Evolutionary conservation across 2,113 vertebrate species (phyloP), one percentile per base, ranked within the genome.

Genomic region (Pollimyrus isidori): DNA sequence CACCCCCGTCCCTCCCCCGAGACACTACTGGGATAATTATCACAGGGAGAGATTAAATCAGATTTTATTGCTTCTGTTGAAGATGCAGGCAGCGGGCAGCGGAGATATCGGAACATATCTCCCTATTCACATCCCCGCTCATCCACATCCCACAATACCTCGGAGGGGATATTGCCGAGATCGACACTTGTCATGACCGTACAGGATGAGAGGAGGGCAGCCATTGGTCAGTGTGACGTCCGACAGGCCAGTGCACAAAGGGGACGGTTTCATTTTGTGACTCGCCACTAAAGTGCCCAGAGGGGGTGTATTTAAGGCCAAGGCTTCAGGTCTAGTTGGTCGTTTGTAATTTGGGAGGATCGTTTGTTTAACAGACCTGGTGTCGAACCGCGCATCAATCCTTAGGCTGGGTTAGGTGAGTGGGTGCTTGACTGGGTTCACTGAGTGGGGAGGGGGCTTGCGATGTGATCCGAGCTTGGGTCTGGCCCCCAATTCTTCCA

Each of bases 11-110:
- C 45, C 45, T 19, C 19, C 23, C 21, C 42, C 42, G 82, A 46
- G 15, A 84, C 42, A 48, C 82, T 48, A 9, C 82, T 49, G 82
- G 45, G 42, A 19, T 84, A 84, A 84, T 84, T 49, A 84, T 84
- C 82, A 84, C 17, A 84, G 82, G 46, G 82, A 84, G 45, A 48
- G 42, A 84, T 46, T 84, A 46, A 84, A 84, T 84, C 82, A 84
- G 42, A 48, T 49, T 84, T 84, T 84, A 84, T 49, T 84, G 42
- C 46, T n/a, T 85, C 46, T 23, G 46, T 85, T 85, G 46, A 9
- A 52, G 50, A 52, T 1, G 50, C 3, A 4, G 23, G 23, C 45
- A 49, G 45, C 17, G 3, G n/a, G 11, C 42, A 85, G 83, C 2
- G 21, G 21, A 26, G 83, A 10, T 46, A 49, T 17, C 1, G 19